Base-by-base conservation (phyloP, 2,113 vertebrate genomes). In the Potamarius usumacintae region DNA sequence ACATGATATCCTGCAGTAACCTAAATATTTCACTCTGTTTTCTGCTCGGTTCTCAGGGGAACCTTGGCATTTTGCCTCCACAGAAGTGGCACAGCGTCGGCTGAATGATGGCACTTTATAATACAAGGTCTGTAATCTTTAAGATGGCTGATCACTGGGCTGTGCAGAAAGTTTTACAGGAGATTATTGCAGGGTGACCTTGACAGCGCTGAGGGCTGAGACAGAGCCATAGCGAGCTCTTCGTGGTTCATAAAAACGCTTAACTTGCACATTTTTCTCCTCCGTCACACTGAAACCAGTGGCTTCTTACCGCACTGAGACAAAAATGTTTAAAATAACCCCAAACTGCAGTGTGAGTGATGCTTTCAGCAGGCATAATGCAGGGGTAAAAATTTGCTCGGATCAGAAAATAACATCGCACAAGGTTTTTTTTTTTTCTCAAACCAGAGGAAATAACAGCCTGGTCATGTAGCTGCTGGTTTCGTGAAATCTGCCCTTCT, bases 141-240 rank as follows among this genome's bases (percentile, higher is more conserved):
- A 30, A 90, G 87, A 89, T 85, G 89, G 87, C 82, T 18, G 60
- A 65, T 83, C 89, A 88, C 86, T 88, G 85, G 76, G 83, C 55
- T 76, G 85, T 86, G 84, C 76, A 82, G 85, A 90, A 85, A 90
- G 60, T 88, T 85, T 78, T 65, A 52, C 83, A 25, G 20, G 48
- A 77, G 88, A 90, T 90, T 76, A 91, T 86, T 53, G 52, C 67
- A 20, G 65, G 84, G 88, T 89, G 90, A 91, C 91, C 90, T 90
- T 87, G 80, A 63, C 69, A 85, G 88, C 83, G 63, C 48, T n/a
- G 55, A 85, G 65, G 58, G 69, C 25, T 27, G 79, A 83, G 87
- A 86, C 85, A 89, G 86, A 91, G 27, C n/a, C 65, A 55, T 27
- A 55, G 18, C n/a, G 34, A 42, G 83, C 30, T 58, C 27, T 72